Conservation (phyloP, 2,797 vertebrate genomes). For the Enteromius trimaculatus region DNA sequence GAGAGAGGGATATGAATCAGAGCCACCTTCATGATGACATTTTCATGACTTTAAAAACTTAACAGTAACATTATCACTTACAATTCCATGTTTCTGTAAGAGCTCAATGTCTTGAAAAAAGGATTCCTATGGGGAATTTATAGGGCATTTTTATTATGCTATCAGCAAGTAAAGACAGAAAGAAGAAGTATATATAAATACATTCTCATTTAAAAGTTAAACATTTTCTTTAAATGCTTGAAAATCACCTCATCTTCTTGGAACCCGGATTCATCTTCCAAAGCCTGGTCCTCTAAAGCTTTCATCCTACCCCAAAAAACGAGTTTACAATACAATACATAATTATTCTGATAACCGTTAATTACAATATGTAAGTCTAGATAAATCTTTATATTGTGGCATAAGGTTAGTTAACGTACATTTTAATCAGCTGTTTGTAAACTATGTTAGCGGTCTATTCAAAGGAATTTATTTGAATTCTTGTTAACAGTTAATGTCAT, state of each 20-base stretch:
- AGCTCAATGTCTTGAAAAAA: conserved; percentile 98
- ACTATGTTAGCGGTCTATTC: not conserved
- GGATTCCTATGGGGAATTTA: conserved; percentile 80
- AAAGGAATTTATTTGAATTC: not conserved
- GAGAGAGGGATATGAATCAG: not conserved
- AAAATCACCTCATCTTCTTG: conserved; percentile 90
- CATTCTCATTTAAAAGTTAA: not conserved
- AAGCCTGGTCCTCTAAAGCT: conserved; percentile 86
- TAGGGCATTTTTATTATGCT: not conserved
- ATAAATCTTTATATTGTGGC: not conserved
- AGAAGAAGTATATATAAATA: not conserved
- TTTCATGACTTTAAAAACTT: not conserved
- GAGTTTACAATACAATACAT: not conserved
- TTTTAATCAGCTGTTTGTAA: not conserved
- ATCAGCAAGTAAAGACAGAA: not conserved
- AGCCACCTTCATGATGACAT: not conserved
- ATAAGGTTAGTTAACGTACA: not conserved
- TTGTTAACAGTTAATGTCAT: not conserved
- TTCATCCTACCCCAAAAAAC: conserved; percentile 74
- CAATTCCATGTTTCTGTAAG: conserved; percentile 96
- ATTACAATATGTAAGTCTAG: not conserved
- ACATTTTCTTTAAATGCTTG: not conserved
- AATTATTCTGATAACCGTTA: not conserved
- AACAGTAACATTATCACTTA: conserved; percentile 76
- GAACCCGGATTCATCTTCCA: conserved; percentile 83